These are phyloP conservation scores for Lasiurus borealis DNA, from an alignment of 2,113 vertebrate genomes.

Conservation along the genomic window DNA sequence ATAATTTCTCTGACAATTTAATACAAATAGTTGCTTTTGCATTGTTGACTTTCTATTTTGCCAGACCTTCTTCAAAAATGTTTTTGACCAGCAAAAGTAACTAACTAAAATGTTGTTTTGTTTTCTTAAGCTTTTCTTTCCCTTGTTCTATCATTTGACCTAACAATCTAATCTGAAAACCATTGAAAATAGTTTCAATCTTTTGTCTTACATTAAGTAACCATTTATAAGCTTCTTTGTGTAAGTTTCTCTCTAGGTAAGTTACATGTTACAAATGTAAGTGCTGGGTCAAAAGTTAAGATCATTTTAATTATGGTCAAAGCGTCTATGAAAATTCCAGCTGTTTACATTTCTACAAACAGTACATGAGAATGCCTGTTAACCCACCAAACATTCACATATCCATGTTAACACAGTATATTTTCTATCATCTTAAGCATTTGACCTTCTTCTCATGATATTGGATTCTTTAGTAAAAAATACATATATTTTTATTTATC, in stretches of 20 bases:
- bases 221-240: background rate
- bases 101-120: background rate
- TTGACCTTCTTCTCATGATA: background rate
- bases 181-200: background rate
- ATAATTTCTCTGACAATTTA: background rate
- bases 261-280: background rate
- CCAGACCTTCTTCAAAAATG: background rate
- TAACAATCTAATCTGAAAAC: background rate
- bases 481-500: too few relatives aligned
- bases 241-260: background rate
- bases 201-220: background rate
- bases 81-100: conserved; percentile 1
- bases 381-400: background rate
- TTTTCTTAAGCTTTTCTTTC: conserved; percentile 20
- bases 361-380: background rate
- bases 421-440: background rate
- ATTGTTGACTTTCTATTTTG: background rate
- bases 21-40: background rate
- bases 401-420: background rate
- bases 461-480: background rate
- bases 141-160: background rate
- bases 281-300: background rate
- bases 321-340: background rate
- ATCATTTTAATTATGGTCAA: background rate
- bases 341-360: background rate